Evolutionary conservation across 2,797 vertebrate genomes (phyloP).

Genomic region (Odontamblyopus rebecca): DNA sequence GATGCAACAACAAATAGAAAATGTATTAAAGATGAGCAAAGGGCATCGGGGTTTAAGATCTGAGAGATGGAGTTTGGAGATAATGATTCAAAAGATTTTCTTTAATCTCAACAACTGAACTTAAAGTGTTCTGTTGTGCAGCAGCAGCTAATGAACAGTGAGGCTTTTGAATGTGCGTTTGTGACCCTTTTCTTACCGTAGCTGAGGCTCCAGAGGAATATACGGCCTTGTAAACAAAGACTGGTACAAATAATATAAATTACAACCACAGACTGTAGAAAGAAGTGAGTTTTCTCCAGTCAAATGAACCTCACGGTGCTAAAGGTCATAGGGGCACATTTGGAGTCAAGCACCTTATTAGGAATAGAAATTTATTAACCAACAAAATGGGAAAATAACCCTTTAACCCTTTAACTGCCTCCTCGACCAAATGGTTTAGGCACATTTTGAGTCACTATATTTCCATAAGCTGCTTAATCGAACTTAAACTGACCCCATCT

Average conservation of each 20-base stretch:
- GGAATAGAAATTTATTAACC: too few relatives aligned
- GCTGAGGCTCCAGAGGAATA: neutral
- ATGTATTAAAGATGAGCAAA: constrained; percentile 55
- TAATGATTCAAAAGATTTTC: constrained; percentile 32
- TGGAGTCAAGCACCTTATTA: too few relatives aligned
- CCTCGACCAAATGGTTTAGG: too few relatives aligned
- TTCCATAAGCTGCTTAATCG: too few relatives aligned
- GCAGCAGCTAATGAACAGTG: neutral
- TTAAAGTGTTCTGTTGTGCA: neutral
- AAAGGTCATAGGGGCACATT: too few relatives aligned
- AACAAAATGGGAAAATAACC: too few relatives aligned
- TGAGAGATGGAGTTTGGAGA: constrained; percentile 20
- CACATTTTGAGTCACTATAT: too few relatives aligned
- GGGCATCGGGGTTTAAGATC: constrained; percentile 56
- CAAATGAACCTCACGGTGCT: too few relatives aligned
- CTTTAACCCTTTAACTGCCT: too few relatives aligned
- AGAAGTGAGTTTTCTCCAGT: too few relatives aligned
- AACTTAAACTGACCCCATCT: too few relatives aligned
- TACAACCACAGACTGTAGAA: neutral
- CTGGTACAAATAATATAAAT: neutral
- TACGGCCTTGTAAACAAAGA: neutral
- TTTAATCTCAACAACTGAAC: constrained; percentile 7
- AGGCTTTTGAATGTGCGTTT: neutral
- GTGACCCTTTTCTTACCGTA: neutral
- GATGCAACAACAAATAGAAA: constrained; percentile 18